A percentile compares a stretch with the other conserved stretches of the same genome.
Conservation (phyloP, 2,113 vertebrate species). For the Pedetes capensis region DNA sequence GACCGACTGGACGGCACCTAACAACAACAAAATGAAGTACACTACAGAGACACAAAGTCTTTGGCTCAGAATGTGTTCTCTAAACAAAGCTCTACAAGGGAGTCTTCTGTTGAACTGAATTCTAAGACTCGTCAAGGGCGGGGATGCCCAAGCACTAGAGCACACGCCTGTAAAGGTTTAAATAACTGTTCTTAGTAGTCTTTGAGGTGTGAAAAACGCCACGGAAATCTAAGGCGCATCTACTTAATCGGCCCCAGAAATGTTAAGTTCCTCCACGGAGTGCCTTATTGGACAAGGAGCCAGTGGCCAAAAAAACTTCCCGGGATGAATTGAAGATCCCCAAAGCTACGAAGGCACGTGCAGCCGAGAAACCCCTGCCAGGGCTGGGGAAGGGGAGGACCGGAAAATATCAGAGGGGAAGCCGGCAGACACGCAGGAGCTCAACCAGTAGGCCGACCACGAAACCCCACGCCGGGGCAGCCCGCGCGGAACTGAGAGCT, state of each 20-base stretch:
- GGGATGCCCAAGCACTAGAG: neutral
- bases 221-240: neutral
- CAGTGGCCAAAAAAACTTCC: neutral
- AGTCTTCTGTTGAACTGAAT: neutral
- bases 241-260: neutral
- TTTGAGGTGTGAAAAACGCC: neutral
- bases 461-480: too few relatives aligned
- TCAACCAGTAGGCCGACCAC: neutral
- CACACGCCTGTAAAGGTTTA: neutral
- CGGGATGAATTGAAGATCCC: neutral
- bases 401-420: neutral
- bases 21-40: too few relatives aligned
- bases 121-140: neutral
- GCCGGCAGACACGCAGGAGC: fast-evolving
- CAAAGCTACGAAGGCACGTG: fast-evolving
- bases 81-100: too few relatives aligned
- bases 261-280: too few relatives aligned
- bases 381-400: neutral
- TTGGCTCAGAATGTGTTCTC: neutral
- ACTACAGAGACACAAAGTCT: neutral
- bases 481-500: too few relatives aligned
- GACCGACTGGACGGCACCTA: too few relatives aligned
- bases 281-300: neutral
- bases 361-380: neutral
- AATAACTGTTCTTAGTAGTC: neutral